Base-by-base conservation (phyloP, 2,888 invertebrate species). In the Neocrepidodera transversa region DNA sequence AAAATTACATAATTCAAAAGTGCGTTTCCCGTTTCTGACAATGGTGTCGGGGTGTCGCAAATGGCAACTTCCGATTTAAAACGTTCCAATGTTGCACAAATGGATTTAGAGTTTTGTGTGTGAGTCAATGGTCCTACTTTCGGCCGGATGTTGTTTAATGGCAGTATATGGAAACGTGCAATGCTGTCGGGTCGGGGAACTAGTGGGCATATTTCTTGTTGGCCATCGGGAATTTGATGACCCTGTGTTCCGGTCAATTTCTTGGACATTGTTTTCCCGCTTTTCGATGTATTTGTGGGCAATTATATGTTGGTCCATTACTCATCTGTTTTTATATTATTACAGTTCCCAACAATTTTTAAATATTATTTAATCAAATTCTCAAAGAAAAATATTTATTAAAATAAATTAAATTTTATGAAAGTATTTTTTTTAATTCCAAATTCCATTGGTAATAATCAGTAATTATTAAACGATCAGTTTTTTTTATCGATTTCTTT, bases 1-100 rank as follows among this genome's bases (percentile, higher is more conserved):
- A 76, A 77, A 76, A 74, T 75, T 74, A 73, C 75, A 79, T 78
- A 78, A 77, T 75, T 79, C 78, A 78, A 78, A 78, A 76, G 71
- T 70, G 65, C 68, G 59, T 68, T 76, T 78, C 78, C 78, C 76
- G 71, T 67, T 65, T 68, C 60, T 76, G 78, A 78, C 77, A 76
- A 74, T 76, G 74, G 77, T 77, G 76, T 69, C 72, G 70, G 69
- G 68, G 70, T 68, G 68, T 68, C 69, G 73, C 75, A 77, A 78
- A 78, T 78, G 76, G 74, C 76, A 71, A 72, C 71, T 75, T 78
- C 78, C 79, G 76, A 75, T 77, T 79, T 78, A 77, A 79, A 56
- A 49, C 49, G 40, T 49, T 49, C 49, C 16, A 2, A 18, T 14
- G 54, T 50, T 43, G 54, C 58, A 55, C 57, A 58, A 60, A 52